Evolutionary conservation across 2,888 invertebrate species (phyloP).

Genomic region (Tanytarsus gracilentus): DNA sequence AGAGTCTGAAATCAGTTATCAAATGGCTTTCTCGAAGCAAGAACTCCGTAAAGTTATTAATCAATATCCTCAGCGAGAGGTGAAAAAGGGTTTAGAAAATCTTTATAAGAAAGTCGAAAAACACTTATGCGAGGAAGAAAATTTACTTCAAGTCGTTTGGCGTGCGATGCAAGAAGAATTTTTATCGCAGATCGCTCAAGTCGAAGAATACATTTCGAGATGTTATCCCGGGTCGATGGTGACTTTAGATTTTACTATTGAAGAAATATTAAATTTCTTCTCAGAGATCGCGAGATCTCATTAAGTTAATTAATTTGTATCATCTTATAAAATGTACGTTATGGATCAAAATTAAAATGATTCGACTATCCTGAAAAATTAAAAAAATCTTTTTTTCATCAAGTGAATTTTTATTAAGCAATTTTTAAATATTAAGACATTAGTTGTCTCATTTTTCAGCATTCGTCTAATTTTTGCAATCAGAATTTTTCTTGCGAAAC

Average conservation of each 20-base stretch:
- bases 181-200: conserved; percentile 87
- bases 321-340: too few relatives aligned
- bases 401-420: too few relatives aligned
- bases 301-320: conserved; percentile 45
- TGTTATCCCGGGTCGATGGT: conserved; percentile 96
- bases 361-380: too few relatives aligned
- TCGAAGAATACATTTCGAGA: conserved; percentile 85
- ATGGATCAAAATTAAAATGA: too few relatives aligned
- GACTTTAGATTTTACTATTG: conserved; percentile 85
- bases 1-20: conserved; percentile 95
- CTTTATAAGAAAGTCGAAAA: conserved; percentile 95
- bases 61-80: conserved; percentile 87
- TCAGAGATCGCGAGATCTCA: conserved; percentile 97
- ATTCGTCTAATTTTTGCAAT: too few relatives aligned
- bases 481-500: too few relatives aligned
- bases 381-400: too few relatives aligned
- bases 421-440: too few relatives aligned
- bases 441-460: too few relatives aligned
- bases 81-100: conserved; percentile 85
- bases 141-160: conserved; percentile 93
- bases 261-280: conserved; percentile 92
- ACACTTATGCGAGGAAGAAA: conserved; percentile 90
- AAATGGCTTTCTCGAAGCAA: conserved; percentile 93
- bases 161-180: conserved; percentile 99
- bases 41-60: conserved; percentile 90